Evolutionary conservation across 2,113 vertebrate genomes (phyloP).

Genomic region (Genyomyrus donnyi): DNA sequence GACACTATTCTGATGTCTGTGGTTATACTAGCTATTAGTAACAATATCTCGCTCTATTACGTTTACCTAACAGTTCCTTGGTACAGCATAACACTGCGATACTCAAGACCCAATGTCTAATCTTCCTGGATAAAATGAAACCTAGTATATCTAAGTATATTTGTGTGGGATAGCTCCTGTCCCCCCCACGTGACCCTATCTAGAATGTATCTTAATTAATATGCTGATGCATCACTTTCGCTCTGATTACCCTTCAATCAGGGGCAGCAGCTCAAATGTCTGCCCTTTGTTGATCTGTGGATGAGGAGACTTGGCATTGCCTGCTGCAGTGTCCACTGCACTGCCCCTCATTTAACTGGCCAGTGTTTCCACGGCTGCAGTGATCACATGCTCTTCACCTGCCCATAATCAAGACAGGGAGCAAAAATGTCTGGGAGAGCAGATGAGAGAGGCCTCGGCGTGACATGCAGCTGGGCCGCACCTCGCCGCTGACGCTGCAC

Average conservation of each 20-base stretch:
- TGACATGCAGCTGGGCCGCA: constrained; percentile 59
- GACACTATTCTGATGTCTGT: not conserved
- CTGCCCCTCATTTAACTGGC: constrained; percentile 41
- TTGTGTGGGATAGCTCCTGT: not conserved
- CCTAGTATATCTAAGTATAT: not conserved
- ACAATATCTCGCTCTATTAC: not conserved
- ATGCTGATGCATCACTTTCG: not conserved
- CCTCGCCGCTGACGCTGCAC: constrained; percentile 58
- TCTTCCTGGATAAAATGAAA: not conserved
- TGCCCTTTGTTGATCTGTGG: not conserved
- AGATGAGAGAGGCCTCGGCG: not conserved
- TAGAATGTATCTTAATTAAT: not conserved
- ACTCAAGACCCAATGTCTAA: not conserved
- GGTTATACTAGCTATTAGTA: not conserved
- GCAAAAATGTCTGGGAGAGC: constrained; percentile 46
- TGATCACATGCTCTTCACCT: constrained; percentile 40
- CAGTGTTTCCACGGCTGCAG: constrained; percentile 35
- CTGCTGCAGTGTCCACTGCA: constrained; percentile 2
- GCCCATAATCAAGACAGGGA: constrained; percentile 48
- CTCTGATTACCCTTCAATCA: not conserved
- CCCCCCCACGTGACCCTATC: not conserved
- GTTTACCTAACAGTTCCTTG: not conserved
- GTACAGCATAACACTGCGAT: not conserved
- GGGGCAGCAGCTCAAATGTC: not conserved
- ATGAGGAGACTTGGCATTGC: not conserved